Evolutionary conservation across 1,140 invertebrate genomes (phyloP).

Genomic region (Aphidius gifuensis): DNA sequence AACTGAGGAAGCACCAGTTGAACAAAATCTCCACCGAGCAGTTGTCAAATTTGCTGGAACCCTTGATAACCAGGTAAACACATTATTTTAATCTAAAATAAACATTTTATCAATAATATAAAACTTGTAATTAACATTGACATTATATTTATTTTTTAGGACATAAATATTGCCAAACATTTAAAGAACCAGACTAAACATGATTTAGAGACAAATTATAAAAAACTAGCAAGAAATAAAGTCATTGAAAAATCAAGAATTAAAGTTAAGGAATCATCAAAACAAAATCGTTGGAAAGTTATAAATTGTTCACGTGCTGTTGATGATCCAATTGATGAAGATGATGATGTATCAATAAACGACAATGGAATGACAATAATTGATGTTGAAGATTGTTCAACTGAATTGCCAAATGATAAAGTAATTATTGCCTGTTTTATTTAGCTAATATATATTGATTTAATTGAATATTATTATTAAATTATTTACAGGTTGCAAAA

Average conservation of each 20-base stretch:
- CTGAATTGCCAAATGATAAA: constrained; percentile 3
- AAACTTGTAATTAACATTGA: not conserved
- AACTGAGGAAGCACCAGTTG: constrained; percentile 18
- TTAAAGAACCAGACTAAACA: constrained; percentile 43
- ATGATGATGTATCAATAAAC: not conserved
- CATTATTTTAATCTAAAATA: constrained; percentile 7
- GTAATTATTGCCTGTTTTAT: constrained; percentile 15
- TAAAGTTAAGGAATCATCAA: constrained; percentile 29
- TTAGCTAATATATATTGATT: not conserved
- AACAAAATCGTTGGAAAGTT: constrained; percentile 43
- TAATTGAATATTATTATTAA: constrained; percentile 8
- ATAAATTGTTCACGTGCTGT: constrained; percentile 41
- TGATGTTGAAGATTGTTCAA: constrained; percentile 43
- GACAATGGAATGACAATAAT: constrained; percentile 40
- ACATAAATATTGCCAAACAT: constrained; percentile 46
- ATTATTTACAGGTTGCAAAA: constrained; percentile 28
- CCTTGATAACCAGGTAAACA: constrained; percentile 47
- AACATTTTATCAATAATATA: not conserved
- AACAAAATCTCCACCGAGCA: constrained; percentile 40
- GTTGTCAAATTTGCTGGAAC: constrained; percentile 61
- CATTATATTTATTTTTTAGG: constrained; percentile 36
- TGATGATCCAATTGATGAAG: constrained; percentile 19
- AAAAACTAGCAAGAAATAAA: constrained; percentile 47
- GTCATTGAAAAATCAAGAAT: constrained; percentile 38
- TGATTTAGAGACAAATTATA: constrained; percentile 43